Percentiles rank a stretch among this genome's conserved stretches.
Evolutionary conservation across 2,113 vertebrate species (phyloP).

Genomic region (Onychorhynchus coronatus): DNA sequence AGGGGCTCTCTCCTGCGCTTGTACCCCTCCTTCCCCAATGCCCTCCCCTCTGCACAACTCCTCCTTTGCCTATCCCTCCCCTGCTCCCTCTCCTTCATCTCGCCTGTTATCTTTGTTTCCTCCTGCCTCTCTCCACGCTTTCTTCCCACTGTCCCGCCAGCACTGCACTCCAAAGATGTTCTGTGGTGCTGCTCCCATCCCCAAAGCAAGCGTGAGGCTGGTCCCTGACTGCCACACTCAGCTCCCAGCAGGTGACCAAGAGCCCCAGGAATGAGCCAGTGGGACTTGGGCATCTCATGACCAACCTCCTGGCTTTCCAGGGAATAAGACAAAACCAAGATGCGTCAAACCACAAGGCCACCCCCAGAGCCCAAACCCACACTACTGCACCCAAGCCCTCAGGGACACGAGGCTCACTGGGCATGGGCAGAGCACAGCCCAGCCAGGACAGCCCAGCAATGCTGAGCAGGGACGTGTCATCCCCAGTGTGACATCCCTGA

Average conservation of each 20-base stretch:
- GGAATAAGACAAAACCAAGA: not conserved
- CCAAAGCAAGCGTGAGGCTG: not conserved
- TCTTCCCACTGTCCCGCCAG: not conserved
- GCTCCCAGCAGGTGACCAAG: not conserved
- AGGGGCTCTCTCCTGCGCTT: accelerated
- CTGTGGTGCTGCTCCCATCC: not conserved
- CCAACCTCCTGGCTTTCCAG: not conserved
- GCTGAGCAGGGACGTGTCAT: not conserved
- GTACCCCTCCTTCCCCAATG: not conserved
- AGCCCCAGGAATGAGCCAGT: not conserved
- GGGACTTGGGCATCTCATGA: not conserved
- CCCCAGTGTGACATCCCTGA: not conserved
- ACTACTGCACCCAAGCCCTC: not conserved
- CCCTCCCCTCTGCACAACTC: not conserved
- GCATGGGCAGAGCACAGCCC: not conserved
- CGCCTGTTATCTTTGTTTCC: not conserved
- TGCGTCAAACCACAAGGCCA: not conserved
- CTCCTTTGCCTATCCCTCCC: not conserved
- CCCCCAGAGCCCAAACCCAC: not conserved
- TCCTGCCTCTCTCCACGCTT: not conserved
- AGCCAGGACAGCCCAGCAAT: not conserved
- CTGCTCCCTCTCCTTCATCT: not conserved
- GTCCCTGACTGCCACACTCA: not conserved
- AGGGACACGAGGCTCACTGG: accelerated
- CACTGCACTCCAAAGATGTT: accelerated